phyloP scores from a whole-genome alignment of 2,113 vertebrate species.

The Empidonax alnorum region DNA sequence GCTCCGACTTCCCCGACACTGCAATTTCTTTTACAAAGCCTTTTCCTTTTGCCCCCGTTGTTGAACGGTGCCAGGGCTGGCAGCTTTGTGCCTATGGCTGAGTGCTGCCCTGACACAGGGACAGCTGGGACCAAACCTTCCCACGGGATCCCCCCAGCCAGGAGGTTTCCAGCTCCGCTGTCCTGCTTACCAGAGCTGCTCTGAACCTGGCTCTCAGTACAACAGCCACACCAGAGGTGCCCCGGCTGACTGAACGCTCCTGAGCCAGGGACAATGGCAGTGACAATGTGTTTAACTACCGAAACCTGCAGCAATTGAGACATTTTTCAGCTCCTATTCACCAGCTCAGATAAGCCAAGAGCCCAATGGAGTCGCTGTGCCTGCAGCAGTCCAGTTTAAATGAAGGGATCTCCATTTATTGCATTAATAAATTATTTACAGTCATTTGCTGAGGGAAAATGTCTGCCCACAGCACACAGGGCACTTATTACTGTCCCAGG shows the following conservation, averaged over 20 bases:
- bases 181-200: not conserved
- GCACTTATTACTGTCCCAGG: not conserved
- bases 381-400: not conserved
- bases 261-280: not conserved
- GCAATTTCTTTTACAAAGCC: not conserved
- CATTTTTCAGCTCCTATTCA: not conserved
- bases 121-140: not conserved
- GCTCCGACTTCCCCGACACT: not conserved
- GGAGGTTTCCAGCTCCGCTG: not conserved
- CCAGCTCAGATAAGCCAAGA: not conserved
- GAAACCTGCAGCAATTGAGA: not conserved
- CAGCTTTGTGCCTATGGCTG: not conserved
- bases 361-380: not conserved
- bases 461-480: not conserved
- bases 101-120: not conserved
- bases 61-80: rapidly evolving
- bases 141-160: not conserved
- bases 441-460: not conserved
- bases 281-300: not conserved
- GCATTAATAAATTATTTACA: not conserved
- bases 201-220: rapidly evolving
- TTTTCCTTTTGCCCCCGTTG: not conserved
- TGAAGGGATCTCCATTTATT: not conserved
- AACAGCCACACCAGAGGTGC: not conserved
- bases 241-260: not conserved